Evolutionary conservation across 2,888 invertebrate genomes (phyloP), one percentile per base, ranked within the genome.

Genomic region (Lycaena phlaeas): DNA sequence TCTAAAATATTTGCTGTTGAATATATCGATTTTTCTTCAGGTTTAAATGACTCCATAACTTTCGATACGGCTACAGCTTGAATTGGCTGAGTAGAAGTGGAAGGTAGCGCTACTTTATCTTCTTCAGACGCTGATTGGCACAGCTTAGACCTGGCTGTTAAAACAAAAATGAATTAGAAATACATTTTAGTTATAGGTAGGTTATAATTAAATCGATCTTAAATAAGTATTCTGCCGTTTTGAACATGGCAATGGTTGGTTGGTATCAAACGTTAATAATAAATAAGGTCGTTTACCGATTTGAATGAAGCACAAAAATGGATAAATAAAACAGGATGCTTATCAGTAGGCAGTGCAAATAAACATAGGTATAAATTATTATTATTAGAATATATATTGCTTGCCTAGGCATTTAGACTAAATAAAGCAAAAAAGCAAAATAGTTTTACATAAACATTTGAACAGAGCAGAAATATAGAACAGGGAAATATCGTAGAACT

Each of bases 11-110:
- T 34, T 5, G 34, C 34, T 11, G 34, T 34, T 1, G 34, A 34
- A 34, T 34, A 34, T 22, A 34, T 34, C 4, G 18, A 22, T 11
- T 34, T 22, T 34, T 67, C 68, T 47, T 71, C 73, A 1, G 63
- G 47, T 46, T 60, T 73, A 43, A 53, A 66, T 1, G 59, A 43
- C 44, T 77, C 77, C 38, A 59, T 49, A 2, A 67, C 64, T 47
- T 67, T 76, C 3, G 52, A 48, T 7, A 48, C 22, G 6, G 22
- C 57, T 1, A 71, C 57, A 11, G 65, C 61, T 7, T n/a, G n/a
- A n/a, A 39, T 36, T 4, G 51, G 34, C 27, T 44, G 29, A 14
- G 40, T 37, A 9, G 31, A 41, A 10, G 46, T 48, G 5, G 42
- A 14, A 4, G 62, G 56, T 6, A 62, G 51, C 10, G 57, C 15